Conservation (phyloP, 2,113 vertebrate species). For the Scophthalmus maximus region DNA sequence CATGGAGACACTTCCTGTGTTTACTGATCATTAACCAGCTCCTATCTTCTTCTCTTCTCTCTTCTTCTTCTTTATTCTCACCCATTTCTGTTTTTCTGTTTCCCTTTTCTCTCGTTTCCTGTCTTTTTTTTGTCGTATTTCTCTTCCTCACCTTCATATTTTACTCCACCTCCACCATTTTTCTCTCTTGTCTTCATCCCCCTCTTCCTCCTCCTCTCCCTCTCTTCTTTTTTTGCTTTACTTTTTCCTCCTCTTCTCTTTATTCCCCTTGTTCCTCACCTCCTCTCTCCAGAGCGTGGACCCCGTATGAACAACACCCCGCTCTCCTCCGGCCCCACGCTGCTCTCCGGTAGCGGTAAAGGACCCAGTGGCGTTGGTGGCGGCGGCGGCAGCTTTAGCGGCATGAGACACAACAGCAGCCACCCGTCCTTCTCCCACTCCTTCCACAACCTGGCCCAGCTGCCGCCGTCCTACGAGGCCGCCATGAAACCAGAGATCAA, state of each 20-base stretch:
- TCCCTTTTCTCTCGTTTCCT: not conserved
- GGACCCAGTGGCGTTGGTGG: conserved; percentile 10
- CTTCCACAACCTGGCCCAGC: conserved; percentile 93
- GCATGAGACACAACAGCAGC: conserved; percentile 84
- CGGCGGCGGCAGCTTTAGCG: conserved; percentile 17
- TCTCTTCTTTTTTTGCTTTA: not conserved
- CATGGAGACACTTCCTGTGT: conserved; percentile 68
- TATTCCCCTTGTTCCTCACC: not conserved
- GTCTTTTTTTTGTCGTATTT: not conserved
- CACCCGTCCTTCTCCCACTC: conserved; percentile 88
- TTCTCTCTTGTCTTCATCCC: not conserved
- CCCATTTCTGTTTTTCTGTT: not conserved
- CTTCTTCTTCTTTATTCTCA: not conserved
- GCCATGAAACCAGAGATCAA: conserved; percentile 87
- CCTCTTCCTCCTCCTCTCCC: not conserved
- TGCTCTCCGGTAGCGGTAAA: conserved; percentile 71
- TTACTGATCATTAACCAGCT: conserved; percentile 52
- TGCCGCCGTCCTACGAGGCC: conserved; percentile 89
- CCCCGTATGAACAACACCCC: conserved; percentile 82
- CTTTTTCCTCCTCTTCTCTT: no score
- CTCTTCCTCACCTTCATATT: not conserved
- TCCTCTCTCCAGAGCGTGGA: conserved; percentile 72
- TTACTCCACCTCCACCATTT: not conserved
- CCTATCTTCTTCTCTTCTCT: conserved; percentile 12
- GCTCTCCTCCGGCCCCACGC: conserved; percentile 77